phyloP scores from a whole-genome alignment of 2,888 invertebrate species.

The Drosophila ustulata region DNA sequence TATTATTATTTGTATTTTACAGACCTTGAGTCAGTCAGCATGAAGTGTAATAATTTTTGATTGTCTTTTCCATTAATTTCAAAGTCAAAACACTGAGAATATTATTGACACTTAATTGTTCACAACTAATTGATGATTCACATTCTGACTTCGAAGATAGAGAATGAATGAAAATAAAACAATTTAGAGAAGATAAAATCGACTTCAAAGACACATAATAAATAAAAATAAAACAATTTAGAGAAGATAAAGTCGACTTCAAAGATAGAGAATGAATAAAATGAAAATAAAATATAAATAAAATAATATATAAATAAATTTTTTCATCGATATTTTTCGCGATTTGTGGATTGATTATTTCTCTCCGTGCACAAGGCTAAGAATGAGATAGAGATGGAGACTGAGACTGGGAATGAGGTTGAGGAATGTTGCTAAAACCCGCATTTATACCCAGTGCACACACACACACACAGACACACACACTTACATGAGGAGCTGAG shows the following conservation, averaged over 20 bases:
- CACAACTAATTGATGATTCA: too few species aligned
- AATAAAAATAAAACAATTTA: background rate
- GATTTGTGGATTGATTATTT: background rate
- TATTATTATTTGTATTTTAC: too few species aligned
- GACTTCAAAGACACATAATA: background rate
- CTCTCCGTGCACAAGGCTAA: background rate
- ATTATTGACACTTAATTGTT: too few species aligned
- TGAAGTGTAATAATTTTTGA: too few species aligned
- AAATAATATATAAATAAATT: too few species aligned
- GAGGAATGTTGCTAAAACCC: slow-evolving; percentile 46
- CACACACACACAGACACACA: slow-evolving; percentile 19
- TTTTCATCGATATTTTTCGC: too few species aligned
- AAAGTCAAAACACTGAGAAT: too few species aligned
- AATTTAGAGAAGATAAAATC: background rate
- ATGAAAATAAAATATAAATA: too few species aligned
- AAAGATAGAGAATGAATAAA: background rate
- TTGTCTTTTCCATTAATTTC: too few species aligned
- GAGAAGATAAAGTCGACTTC: background rate
- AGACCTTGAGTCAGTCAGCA: too few species aligned
- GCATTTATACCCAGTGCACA: slow-evolving; percentile 35
- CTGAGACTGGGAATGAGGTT: slow-evolving; percentile 11
- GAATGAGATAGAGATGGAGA: background rate
- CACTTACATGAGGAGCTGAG: slow-evolving; percentile 25
- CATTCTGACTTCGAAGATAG: too few species aligned
- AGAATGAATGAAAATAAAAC: background rate